Evolutionary conservation across 2,113 vertebrate genomes (phyloP).

Genomic region (Uria lomvia): DNA sequence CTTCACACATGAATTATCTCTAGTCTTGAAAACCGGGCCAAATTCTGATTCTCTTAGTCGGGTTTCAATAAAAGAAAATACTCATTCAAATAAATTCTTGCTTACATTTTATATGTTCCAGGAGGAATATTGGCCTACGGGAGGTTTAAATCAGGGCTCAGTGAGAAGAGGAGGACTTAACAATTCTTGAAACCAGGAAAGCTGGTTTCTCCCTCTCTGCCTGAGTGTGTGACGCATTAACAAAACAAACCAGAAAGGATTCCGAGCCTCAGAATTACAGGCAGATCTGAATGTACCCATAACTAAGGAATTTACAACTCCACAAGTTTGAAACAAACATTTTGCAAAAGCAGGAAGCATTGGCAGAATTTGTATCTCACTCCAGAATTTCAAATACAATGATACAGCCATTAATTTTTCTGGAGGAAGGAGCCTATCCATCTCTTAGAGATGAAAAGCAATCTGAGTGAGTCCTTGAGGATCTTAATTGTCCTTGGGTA

Average conservation of each 20-base stretch:
- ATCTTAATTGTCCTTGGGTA: slow-evolving; percentile 1
- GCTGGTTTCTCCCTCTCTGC: background rate
- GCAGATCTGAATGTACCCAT: background rate
- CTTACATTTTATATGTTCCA: background rate
- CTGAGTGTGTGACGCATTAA: background rate
- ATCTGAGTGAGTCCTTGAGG: slow-evolving; percentile 1
- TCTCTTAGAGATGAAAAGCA: slow-evolving; percentile 26
- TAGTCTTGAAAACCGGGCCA: background rate
- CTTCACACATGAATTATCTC: slow-evolving; percentile 7
- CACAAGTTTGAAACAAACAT: background rate
- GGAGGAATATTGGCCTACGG: background rate
- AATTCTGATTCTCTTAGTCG: background rate
- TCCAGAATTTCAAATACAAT: background rate
- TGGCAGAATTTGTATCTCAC: background rate
- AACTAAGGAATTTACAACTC: background rate
- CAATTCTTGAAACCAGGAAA: background rate
- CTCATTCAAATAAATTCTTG: background rate
- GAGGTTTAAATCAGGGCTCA: background rate
- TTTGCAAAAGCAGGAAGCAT: background rate
- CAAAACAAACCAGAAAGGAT: background rate
- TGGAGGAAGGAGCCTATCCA: background rate
- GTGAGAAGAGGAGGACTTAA: background rate
- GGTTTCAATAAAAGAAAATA: background rate
- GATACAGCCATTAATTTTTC: background rate
- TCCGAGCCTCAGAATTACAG: background rate